These are phyloP conservation scores for Bostrychus sinensis DNA, from an alignment of 2,113 vertebrate species.

Conservation along the genomic window DNA sequence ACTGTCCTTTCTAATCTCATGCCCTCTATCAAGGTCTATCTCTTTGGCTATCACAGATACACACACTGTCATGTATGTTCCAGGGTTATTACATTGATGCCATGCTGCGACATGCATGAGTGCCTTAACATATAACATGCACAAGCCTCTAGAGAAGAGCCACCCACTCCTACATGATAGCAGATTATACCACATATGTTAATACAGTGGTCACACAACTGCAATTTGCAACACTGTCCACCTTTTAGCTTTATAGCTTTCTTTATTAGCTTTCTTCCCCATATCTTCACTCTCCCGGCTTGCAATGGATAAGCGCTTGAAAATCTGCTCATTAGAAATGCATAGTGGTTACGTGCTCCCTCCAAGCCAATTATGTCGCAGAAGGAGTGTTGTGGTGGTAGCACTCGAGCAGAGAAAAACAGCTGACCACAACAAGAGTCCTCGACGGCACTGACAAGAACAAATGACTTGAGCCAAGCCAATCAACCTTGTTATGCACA, in stretches of 20 bases:
- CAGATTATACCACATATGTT: slow-evolving; percentile 23
- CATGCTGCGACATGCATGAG: slow-evolving; percentile 47
- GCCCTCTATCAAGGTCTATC: slow-evolving; percentile 7
- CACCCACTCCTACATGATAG: slow-evolving; percentile 45
- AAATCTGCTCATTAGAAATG: slow-evolving; percentile 60
- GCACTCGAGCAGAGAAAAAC: slow-evolving; percentile 36
- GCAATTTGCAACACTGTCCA: slow-evolving; percentile 20
- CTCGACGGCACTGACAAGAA: slow-evolving; percentile 50
- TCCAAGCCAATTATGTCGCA: slow-evolving; percentile 51
- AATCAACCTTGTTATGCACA: slow-evolving; percentile 21
- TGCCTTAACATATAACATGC: slow-evolving; percentile 50
- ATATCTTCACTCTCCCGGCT: slow-evolving; percentile 23
- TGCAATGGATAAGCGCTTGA: slow-evolving; percentile 37
- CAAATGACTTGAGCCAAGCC: slow-evolving; percentile 51
- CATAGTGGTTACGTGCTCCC: slow-evolving; percentile 44
- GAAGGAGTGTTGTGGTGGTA: slow-evolving; percentile 9
- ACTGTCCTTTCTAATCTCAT: slow-evolving; percentile 27
- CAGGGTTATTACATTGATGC: slow-evolving; percentile 50
- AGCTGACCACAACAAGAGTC: slow-evolving; percentile 50
- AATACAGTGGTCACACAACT: slow-evolving; percentile 15
- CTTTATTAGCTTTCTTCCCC: slow-evolving; percentile 5
- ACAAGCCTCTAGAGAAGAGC: slow-evolving; percentile 54
- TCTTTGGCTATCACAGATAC: slow-evolving; percentile 2
- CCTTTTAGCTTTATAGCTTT: slow-evolving; percentile 22
- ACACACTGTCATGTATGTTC: slow-evolving; percentile 22